phyloP scores from a whole-genome alignment of 1,140 invertebrate genomes.

The Zaprionus inermis region DNA sequence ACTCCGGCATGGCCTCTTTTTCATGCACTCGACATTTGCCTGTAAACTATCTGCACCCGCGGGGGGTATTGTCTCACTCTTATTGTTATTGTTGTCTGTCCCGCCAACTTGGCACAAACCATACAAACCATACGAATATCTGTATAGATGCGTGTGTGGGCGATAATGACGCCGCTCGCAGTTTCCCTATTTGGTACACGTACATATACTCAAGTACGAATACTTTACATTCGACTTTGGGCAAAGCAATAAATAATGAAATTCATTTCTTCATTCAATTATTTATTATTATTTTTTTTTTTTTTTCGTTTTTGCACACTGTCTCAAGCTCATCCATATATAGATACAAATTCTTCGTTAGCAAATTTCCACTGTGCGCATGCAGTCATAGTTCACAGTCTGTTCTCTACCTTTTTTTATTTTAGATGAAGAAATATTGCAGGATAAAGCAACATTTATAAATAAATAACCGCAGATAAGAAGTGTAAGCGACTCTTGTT shows the following conservation, averaged over 20 bases:
- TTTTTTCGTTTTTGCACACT: constrained; percentile 10
- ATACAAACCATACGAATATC: background rate
- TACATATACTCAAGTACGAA: constrained; percentile 54
- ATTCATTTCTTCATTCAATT: constrained; percentile 68
- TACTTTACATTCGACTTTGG: constrained; percentile 68
- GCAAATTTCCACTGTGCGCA: constrained; percentile 21
- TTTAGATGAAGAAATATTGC: background rate
- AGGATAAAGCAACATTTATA: background rate
- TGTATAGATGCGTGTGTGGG: constrained; percentile 49
- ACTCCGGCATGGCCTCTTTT: constrained; percentile 25
- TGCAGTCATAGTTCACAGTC: constrained; percentile 6
- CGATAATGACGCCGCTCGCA: constrained; percentile 51
- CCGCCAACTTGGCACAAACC: constrained; percentile 11
- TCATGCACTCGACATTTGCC: constrained; percentile 9
- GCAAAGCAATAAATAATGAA: constrained; percentile 68
- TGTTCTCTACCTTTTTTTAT: background rate
- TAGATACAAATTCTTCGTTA: constrained; percentile 30
- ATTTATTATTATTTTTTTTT: constrained; percentile 25
- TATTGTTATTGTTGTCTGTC: constrained; percentile 24
- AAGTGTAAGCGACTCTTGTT: background rate
- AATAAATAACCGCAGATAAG: background rate
- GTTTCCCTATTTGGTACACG: constrained; percentile 60
- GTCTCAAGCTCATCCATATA: constrained; percentile 15
- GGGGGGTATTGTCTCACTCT: constrained; percentile 15
- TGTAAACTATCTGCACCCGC: constrained; percentile 13